These are phyloP conservation scores for Diadegma fenestrale DNA, from an alignment of 2,888 invertebrate species.

Conservation along the genomic window DNA sequence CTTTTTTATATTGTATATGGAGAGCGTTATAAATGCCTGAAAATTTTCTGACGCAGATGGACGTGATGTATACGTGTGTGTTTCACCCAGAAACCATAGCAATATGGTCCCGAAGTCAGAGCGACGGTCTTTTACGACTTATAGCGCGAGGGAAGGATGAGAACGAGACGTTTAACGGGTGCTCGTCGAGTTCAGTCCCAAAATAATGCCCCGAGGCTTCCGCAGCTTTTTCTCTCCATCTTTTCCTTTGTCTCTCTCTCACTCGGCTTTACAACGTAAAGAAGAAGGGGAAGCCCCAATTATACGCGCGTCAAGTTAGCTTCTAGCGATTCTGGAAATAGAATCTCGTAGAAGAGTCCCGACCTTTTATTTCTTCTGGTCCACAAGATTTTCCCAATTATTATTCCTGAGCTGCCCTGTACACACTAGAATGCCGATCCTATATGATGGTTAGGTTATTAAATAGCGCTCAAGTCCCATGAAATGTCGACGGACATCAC, in stretches of 20 bases:
- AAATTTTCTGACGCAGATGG: constrained; percentile 61
- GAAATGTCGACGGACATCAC: constrained; percentile 31
- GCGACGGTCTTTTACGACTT: constrained; percentile 62
- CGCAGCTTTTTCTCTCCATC: constrained; percentile 38
- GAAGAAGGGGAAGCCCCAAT: constrained; percentile 76
- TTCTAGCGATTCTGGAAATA: constrained; percentile 78
- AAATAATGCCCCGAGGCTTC: constrained; percentile 68
- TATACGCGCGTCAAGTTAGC: constrained; percentile 76
- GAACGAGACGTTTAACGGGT: constrained; percentile 78
- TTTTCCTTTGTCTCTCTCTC: constrained; percentile 61
- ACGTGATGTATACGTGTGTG: constrained; percentile 28
- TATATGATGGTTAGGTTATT: constrained; percentile 85
- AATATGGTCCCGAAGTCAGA: constrained; percentile 60
- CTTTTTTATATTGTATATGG: constrained; percentile 79
- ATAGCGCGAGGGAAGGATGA: constrained; percentile 59
- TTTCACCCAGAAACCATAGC: constrained; percentile 52
- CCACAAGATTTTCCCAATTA: constrained; percentile 74
- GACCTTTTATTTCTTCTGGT: constrained; percentile 51
- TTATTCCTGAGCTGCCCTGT: constrained; percentile 39
- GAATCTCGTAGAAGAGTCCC: constrained; percentile 65
- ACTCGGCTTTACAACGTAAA: constrained; percentile 69
- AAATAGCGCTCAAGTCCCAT: constrained; percentile 81
- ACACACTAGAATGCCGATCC: constrained; percentile 76
- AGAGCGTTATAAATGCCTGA: constrained; percentile 73
- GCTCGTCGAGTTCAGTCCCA: constrained; percentile 60